Evolutionary conservation across 2,113 vertebrate genomes (phyloP).

Genomic region (Cricetomys ansorgei): DNA sequence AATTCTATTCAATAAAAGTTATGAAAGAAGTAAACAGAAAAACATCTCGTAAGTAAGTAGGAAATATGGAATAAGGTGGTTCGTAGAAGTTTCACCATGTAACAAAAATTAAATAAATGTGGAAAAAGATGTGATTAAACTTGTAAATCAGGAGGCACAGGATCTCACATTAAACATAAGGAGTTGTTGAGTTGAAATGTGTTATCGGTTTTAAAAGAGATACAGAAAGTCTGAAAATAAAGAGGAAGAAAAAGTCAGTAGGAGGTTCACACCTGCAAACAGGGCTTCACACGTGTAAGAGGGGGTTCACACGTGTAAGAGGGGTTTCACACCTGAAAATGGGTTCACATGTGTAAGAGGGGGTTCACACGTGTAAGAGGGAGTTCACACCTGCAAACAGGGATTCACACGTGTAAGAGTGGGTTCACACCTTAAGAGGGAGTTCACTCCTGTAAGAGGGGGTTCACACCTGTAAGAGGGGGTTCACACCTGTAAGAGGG

Average conservation of each 20-base stretch:
- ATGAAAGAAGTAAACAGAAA: background rate
- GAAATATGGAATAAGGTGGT: background rate
- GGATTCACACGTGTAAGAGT: no score
- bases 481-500: no score
- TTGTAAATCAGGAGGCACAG: background rate
- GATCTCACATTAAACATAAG: background rate
- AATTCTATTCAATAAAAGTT: background rate
- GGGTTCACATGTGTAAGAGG: no score
- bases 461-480: no score
- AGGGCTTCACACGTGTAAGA: background rate
- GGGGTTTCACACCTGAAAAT: no score
- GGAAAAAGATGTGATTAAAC: background rate
- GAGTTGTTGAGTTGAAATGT: background rate
- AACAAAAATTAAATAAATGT: background rate
- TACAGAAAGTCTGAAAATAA: background rate
- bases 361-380: no score
- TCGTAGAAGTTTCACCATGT: background rate
- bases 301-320: no score
- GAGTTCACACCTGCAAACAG: background rate
- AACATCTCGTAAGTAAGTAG: background rate
- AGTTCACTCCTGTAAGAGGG: background rate
- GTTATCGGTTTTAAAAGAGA: background rate
- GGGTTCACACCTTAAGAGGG: no score
- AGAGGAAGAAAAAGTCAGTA: background rate
- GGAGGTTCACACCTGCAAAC: background rate